phyloP scores from a whole-genome alignment of 35 echinoderm and acorn worm species.

The Hemicentrotus pulcherrimus region DNA sequence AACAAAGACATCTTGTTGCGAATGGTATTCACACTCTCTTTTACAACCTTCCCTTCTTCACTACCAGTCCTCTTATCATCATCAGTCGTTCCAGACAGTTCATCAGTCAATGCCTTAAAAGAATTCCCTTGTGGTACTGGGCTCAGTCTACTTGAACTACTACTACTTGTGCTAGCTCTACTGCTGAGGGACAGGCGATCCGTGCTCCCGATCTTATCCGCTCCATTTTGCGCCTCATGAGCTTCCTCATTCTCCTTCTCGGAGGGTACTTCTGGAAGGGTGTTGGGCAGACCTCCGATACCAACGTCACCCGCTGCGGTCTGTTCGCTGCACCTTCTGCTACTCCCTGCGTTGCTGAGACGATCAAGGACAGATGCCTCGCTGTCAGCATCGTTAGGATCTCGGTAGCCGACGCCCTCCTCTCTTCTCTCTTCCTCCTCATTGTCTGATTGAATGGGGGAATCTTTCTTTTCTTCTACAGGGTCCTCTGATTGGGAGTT shows the following conservation, averaged over 20 bases:
- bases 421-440: constrained; percentile 62
- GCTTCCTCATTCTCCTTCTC: constrained; percentile 31
- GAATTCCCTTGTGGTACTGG: background rate
- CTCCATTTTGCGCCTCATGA: background rate
- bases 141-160: constrained; percentile 19
- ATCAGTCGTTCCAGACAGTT: background rate
- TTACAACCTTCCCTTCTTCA: background rate
- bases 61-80: constrained; percentile 14
- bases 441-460: constrained; percentile 68
- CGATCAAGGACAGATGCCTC: constrained; percentile 89
- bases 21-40: background rate
- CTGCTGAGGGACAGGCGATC: constrained; percentile 14
- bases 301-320: background rate
- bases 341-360: constrained; percentile 33
- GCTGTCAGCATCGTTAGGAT: constrained; percentile 97
- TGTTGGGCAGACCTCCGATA: background rate
- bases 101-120: background rate
- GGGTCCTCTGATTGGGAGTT: constrained; percentile 27
- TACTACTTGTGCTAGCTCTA: constrained; percentile 38
- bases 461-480: constrained; percentile 58
- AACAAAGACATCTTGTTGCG: background rate
- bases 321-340: constrained; percentile 38
- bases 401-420: constrained; percentile 46
- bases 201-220: background rate
- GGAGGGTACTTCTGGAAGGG: background rate